Percentiles rank a stretch among this genome's conserved stretches.
Evolutionary conservation across 2,797 vertebrate species (phyloP).

Genomic region (Poeciliopsis paucimaculata): DNA sequence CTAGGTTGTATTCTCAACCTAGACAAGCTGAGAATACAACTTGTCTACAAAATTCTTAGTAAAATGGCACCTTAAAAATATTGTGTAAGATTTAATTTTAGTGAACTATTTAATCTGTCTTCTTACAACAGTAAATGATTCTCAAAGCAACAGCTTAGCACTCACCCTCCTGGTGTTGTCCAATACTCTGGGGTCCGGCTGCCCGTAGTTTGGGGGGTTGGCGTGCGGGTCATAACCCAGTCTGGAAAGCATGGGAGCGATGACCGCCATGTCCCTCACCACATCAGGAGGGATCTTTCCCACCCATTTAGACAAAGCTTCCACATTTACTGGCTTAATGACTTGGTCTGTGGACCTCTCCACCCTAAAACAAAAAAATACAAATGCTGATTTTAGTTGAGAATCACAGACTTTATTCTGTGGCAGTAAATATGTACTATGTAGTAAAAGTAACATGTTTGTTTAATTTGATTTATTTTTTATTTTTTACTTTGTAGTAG

Average conservation of each 20-base stretch:
- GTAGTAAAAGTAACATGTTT: background rate
- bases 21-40: background rate
- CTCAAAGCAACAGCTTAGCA: background rate
- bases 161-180: slow-evolving; percentile 98
- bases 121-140: background rate
- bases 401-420: background rate
- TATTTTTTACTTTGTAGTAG: background rate
- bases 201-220: slow-evolving; percentile 95
- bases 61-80: background rate
- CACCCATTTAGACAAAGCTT: slow-evolving; percentile 97
- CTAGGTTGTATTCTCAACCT: too few relatives aligned
- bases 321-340: slow-evolving; percentile 96
- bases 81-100: background rate
- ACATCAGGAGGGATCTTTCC: slow-evolving; percentile 95
- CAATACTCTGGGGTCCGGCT: slow-evolving; percentile 92
- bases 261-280: slow-evolving; percentile 91
- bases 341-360: slow-evolving; percentile 98
- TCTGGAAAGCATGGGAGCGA: slow-evolving; percentile 94
- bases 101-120: background rate
- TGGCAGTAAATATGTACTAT: background rate
- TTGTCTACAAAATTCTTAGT: background rate
- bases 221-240: slow-evolving; percentile 96
- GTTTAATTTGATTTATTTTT: background rate
- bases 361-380: slow-evolving; percentile 81
- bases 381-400: background rate